Percentiles rank a stretch among this genome's conserved stretches.
Evolutionary conservation across 2,888 invertebrate species (phyloP).

Genomic region (Alitta virens): DNA sequence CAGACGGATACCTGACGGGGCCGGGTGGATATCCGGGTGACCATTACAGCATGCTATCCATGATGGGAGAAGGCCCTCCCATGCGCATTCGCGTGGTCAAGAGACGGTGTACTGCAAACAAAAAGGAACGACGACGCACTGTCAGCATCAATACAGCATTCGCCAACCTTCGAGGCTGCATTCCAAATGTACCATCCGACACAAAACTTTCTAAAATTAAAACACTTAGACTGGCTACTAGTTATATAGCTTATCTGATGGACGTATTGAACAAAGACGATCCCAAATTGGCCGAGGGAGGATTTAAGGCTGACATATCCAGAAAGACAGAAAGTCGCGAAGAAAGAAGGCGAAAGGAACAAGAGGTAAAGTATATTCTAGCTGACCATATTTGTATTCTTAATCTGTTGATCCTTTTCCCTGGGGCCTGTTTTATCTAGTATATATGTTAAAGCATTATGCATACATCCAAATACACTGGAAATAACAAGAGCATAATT

Average conservation of each 20-base stretch:
- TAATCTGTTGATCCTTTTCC: too few species aligned
- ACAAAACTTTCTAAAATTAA: conserved; percentile 94
- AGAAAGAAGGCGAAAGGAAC: conserved; percentile 30
- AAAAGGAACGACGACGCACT: conserved; percentile 87
- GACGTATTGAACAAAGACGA: conserved; percentile 83
- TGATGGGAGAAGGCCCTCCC: not conserved
- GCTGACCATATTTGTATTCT: too few species aligned
- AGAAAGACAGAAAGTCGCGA: conserved; percentile 47
- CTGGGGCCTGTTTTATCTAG: too few species aligned
- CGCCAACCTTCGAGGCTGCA: conserved; percentile 85
- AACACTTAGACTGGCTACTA: conserved; percentile 82
- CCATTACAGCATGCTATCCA: not conserved
- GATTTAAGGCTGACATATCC: conserved; percentile 81
- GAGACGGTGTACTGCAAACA: conserved; percentile 84
- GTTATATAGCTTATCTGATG: conserved; percentile 74
- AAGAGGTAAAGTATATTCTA: conserved; percentile 26
- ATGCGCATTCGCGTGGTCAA: conserved; percentile 11
- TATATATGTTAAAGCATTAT: too few species aligned
- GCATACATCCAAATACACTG: too few species aligned
- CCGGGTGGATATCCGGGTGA: not conserved
- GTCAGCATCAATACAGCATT: conserved; percentile 95
- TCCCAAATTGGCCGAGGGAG: conserved; percentile 64
- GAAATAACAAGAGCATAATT: too few species aligned
- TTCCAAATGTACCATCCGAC: conserved; percentile 93
- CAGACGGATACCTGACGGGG: not conserved